phyloP scores from a whole-genome alignment of 2,113 vertebrate species.

The Ramphastos sulfuratus region DNA sequence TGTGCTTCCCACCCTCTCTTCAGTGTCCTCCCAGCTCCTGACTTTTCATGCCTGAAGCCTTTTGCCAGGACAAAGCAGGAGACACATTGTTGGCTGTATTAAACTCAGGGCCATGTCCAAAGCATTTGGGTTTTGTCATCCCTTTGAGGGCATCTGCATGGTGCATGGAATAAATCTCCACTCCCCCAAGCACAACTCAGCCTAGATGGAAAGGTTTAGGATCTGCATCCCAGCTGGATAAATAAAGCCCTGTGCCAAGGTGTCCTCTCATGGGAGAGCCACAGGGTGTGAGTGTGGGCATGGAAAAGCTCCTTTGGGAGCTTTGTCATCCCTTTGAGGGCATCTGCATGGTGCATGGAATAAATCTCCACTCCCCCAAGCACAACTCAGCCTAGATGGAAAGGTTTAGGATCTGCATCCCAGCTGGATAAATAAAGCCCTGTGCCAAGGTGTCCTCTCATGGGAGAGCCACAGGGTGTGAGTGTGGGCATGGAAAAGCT shows the following conservation, averaged over 20 bases:
- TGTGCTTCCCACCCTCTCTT: neutral
- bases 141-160: neutral
- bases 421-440: neutral
- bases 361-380: neutral
- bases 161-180: neutral
- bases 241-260: neutral
- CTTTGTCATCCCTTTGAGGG: neutral
- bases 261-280: neutral
- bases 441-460: neutral
- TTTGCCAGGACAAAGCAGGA: neutral
- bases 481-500: neutral
- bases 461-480: neutral
- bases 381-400: neutral
- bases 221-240: neutral
- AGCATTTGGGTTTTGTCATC: neutral
- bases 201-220: neutral
- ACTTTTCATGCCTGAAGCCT: neutral
- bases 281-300: neutral
- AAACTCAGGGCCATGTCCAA: neutral
- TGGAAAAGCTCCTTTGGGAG: too few relatives aligned
- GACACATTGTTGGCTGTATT: neutral
- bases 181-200: neutral
- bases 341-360: neutral
- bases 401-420: neutral
- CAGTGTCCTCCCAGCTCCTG: fast-evolving